Conservation (phyloP, 2,888 invertebrate genomes). For the Ochropleura leucogaster region DNA sequence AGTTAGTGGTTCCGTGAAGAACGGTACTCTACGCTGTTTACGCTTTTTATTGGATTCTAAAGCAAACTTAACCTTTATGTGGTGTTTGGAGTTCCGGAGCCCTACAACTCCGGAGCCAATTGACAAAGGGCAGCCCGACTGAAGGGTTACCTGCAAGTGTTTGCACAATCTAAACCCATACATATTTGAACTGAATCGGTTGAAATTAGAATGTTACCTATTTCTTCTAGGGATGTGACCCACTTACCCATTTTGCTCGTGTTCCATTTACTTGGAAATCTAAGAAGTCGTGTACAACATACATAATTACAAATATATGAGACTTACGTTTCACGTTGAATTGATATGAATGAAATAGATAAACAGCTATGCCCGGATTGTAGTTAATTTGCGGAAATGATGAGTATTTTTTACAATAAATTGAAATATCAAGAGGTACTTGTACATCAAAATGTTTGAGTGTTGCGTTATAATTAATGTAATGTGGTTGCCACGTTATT, state of each 20-base stretch:
- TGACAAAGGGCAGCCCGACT: slow-evolving; percentile 70
- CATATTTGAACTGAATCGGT: slow-evolving; percentile 73
- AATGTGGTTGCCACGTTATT: background rate
- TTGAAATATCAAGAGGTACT: background rate
- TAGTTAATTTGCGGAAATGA: slow-evolving; percentile 14
- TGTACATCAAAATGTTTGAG: slow-evolving; percentile 1
- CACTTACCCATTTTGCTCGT: slow-evolving; percentile 58
- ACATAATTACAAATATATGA: slow-evolving; percentile 41
- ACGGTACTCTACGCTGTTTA: slow-evolving; percentile 6
- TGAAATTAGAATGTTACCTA: slow-evolving; percentile 64
- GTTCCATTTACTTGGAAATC: slow-evolving; percentile 46
- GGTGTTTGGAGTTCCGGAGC: slow-evolving; percentile 56
- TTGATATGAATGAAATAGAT: slow-evolving; percentile 17
- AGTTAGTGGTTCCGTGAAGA: slow-evolving; percentile 1
- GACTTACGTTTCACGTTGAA: slow-evolving; percentile 27
- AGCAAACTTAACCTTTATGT: slow-evolving; percentile 54
- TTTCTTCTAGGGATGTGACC: slow-evolving; percentile 64
- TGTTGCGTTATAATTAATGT: background rate
- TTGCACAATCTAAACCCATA: slow-evolving; percentile 65
- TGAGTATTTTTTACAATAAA: background rate
- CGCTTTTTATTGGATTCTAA: slow-evolving; percentile 53
- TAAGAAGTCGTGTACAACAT: slow-evolving; percentile 56
- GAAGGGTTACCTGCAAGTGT: slow-evolving; percentile 71
- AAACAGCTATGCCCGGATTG: slow-evolving; percentile 5
- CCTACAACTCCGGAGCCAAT: slow-evolving; percentile 61